Evolutionary conservation across 2,888 invertebrate species (phyloP), one percentile per base, ranked within the genome.

Genomic region (Chironomus tentans): DNA sequence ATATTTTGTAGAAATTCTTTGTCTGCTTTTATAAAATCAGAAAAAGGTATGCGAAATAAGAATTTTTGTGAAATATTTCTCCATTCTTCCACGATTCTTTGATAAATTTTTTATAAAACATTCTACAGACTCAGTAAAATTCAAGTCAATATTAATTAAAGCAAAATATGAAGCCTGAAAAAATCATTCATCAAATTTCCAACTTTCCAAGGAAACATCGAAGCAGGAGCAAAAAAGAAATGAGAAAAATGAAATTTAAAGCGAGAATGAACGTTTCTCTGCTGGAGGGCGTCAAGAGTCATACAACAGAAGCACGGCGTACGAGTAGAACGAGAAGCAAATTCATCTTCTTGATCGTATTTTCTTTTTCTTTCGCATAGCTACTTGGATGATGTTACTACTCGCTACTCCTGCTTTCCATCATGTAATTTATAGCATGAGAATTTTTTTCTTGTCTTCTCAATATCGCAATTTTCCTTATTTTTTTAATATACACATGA

Each of bases 361-460:
- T 62, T 28, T 15, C 21, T 61, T 72, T 24, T 46, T 22, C 18
- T 22, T 28, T 38, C 38, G 3, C 22, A 68, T 56, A 24, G 65
- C 18, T 21, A 24, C 22, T 65, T 56, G 56, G 56, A 2, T 56
- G 56, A 15, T 56, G n/a, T 56, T 56, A 56, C n/a, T 56, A 4
- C 56, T 56, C n/a, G 15, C 48, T 22, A 15, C 56, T 56, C 2
- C 56, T 56, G 56, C 15, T 21, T 50, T 70, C 56, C 70, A 56
- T 70, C 70, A 72, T 72, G 72, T 72, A 72, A 72, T 72, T 72
- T 72, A 72, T 72, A 72, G 50, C 72, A 72, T 62, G 62, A 62
- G 72, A 72, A 72, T 72, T 48, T 47, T 48, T 46, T 72, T 21
- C 18, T 47, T 72, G 15, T 21, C 56, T 22, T 50, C 47, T 70